phyloP scores from a whole-genome alignment of 2,113 vertebrate genomes.

The Herpailurus yagouaroundi region DNA sequence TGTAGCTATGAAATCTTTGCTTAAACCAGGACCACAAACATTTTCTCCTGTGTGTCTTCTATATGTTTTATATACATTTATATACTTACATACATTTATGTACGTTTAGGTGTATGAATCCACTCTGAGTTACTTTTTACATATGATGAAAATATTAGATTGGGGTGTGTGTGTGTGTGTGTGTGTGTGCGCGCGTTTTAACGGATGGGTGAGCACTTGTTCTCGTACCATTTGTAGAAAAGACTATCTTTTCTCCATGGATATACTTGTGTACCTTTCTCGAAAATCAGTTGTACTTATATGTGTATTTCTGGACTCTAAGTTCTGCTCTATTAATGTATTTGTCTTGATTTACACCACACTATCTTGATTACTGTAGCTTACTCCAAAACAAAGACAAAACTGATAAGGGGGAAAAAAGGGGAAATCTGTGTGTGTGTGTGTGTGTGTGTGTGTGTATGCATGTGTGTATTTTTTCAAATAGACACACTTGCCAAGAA shows the following conservation, averaged over 20 bases:
- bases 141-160: not conserved
- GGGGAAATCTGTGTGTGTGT: not conserved
- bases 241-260: not conserved
- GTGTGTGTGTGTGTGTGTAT: rapidly evolving
- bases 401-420: not conserved
- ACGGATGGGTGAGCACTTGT: not conserved
- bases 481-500: not conserved
- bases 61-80: not conserved
- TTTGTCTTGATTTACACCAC: not conserved
- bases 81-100: not conserved
- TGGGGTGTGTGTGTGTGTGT: not conserved
- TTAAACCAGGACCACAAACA: not conserved
- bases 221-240: not conserved
- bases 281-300: not conserved
- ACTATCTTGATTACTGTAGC: not conserved
- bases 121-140: not conserved
- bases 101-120: not conserved
- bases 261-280: not conserved
- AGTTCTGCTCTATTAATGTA: not conserved
- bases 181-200: not conserved
- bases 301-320: not conserved
- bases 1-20: not conserved
- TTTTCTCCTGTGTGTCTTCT: not conserved
- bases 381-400: not conserved
- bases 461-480: not conserved